A percentile compares a stretch with the other conserved stretches of the same genome.
Evolutionary conservation across 2,888 invertebrate species (phyloP).

Genomic region (Tachystola acroxantha): DNA sequence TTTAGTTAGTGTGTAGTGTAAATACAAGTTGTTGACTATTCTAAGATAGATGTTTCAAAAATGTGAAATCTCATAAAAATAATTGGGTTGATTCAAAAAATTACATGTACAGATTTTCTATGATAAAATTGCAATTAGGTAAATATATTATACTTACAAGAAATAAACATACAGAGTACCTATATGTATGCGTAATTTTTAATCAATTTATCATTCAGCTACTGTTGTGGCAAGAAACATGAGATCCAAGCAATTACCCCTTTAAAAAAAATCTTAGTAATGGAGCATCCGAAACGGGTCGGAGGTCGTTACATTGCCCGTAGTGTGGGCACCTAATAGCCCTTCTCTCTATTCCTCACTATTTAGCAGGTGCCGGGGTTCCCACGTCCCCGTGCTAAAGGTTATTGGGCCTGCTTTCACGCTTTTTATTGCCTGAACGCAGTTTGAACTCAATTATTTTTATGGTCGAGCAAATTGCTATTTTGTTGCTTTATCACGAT

Average conservation of each 20-base stretch:
- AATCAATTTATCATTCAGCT: constrained; percentile 2
- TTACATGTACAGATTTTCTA: no score
- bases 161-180: no score
- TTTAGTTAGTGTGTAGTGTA: constrained; percentile 1
- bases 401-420: constrained; percentile 75
- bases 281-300: constrained; percentile 49
- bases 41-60: no score
- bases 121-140: no score
- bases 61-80: no score
- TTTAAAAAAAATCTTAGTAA: constrained; percentile 42
- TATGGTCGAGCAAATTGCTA: constrained; percentile 74
- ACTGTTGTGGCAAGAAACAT: neutral
- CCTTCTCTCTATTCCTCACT: constrained; percentile 50
- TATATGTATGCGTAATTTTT: no score
- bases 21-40: neutral
- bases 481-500: constrained; percentile 76
- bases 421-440: constrained; percentile 76
- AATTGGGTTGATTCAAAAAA: no score
- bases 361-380: constrained; percentile 59
- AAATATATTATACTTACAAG: no score
- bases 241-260: constrained; percentile 23
- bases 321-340: constrained; percentile 63
- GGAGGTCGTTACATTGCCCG: constrained; percentile 53
- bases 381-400: constrained; percentile 70
- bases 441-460: constrained; percentile 78